A percentile compares a stretch with the other conserved stretches of the same genome.
Evolutionary conservation across 2,888 invertebrate species (phyloP).

Genomic region (Melanostoma scalare): DNA sequence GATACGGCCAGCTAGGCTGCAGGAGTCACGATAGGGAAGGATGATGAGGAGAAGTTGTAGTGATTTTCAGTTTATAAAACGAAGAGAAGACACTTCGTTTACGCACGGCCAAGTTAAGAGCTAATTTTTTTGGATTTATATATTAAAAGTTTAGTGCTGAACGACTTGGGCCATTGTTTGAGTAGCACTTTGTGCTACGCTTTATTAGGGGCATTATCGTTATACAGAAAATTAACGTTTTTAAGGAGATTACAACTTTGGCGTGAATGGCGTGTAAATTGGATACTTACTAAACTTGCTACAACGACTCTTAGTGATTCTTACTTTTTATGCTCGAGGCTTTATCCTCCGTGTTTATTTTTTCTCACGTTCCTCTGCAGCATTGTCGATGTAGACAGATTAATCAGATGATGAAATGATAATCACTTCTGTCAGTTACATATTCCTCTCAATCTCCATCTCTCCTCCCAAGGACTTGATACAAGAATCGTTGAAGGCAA

Average conservation of each 20-base stretch:
- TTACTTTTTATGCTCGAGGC: conserved; percentile 22
- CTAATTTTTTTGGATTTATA: conserved; percentile 29
- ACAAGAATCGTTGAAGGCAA: no score
- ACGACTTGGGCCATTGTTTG: conserved; percentile 14
- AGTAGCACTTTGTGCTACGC: conserved; percentile 16
- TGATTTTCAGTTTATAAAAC: conserved; percentile 6
- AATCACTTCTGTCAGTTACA: neutral
- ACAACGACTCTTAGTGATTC: conserved; percentile 13
- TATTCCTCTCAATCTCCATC: neutral
- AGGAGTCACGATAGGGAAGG: neutral
- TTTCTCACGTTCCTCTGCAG: conserved; percentile 28
- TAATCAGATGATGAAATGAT: conserved; percentile 9
- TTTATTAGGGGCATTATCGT: conserved; percentile 20
- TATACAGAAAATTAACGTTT: neutral
- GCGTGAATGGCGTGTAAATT: neutral
- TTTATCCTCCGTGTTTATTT: conserved; percentile 23
- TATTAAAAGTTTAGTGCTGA: conserved; percentile 38
- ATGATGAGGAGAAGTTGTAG: neutral
- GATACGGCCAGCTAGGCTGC: neutral
- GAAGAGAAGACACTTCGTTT: conserved; percentile 5
- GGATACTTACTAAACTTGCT: neutral
- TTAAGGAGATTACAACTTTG: neutral
- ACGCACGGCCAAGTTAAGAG: conserved; percentile 10
- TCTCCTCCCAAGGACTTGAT: neutral
- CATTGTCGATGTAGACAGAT: conserved; percentile 21